Percentiles rank a stretch among this genome's conserved stretches.
phyloP scores from a whole-genome alignment of 2,797 vertebrate genomes.

The Petrocephalus schoutedeni region DNA sequence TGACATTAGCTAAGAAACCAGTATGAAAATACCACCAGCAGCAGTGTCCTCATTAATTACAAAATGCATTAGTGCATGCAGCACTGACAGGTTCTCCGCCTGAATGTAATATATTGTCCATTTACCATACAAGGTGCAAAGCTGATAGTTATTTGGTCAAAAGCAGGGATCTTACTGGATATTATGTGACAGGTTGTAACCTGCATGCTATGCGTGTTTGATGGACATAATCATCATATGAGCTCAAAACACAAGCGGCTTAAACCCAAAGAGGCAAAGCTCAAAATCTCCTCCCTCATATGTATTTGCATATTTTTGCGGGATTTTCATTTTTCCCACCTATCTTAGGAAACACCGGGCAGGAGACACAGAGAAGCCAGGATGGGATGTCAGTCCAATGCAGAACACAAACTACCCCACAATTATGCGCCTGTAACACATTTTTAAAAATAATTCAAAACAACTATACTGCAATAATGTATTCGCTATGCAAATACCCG shows the following conservation, averaged over 20 bases:
- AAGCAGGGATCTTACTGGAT: not conserved
- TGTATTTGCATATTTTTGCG: not conserved
- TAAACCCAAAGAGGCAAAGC: not conserved
- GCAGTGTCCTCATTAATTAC: constrained; percentile 9
- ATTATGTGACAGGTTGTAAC: constrained; percentile 3
- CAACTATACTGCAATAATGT: not conserved
- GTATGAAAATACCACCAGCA: not conserved
- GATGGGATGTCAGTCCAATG: not conserved
- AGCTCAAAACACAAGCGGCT: not conserved
- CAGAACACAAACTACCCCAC: not conserved
- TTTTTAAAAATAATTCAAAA: not conserved
- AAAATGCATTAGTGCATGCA: not conserved
- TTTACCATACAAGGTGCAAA: not conserved
- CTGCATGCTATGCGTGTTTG: not conserved
- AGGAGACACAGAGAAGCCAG: not conserved
- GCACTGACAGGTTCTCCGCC: not conserved
- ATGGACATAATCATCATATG: not conserved
- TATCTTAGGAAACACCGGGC: not conserved
- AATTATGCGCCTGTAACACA: not conserved
- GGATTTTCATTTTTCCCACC: not conserved
- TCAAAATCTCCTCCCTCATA: not conserved
- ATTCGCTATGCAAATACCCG: not conserved
- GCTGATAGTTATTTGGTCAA: not conserved
- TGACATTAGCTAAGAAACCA: not conserved
- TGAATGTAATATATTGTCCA: not conserved